A percentile compares a stretch with the other conserved stretches of the same genome.
phyloP scores from a whole-genome alignment of 2,888 invertebrate genomes.

The Ptychoptera albimana region DNA sequence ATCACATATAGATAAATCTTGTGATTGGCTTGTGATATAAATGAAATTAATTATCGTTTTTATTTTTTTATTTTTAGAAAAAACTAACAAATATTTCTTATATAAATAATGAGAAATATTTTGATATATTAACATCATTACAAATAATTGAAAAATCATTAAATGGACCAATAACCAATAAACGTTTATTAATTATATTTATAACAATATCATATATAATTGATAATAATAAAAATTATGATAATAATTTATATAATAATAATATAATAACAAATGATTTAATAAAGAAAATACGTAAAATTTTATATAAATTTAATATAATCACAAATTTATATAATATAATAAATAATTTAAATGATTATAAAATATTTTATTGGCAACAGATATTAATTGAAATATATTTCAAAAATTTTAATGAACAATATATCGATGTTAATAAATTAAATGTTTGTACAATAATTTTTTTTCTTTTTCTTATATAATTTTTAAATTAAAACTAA shows the following conservation, averaged over 20 bases:
- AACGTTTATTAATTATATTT: conserved; percentile 44
- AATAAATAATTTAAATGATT: too few relatives aligned
- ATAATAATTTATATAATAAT: too few relatives aligned
- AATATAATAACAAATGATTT: too few relatives aligned
- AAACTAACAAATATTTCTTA: conserved; percentile 37
- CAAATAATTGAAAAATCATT: conserved; percentile 54
- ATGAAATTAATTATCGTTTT: conserved; percentile 12
- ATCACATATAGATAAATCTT: too few relatives aligned
- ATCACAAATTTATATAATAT: too few relatives aligned
- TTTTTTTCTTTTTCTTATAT: too few relatives aligned
- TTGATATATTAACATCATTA: conserved; percentile 57
- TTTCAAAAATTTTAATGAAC: conserved; percentile 53
- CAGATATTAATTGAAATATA: conserved; percentile 60
- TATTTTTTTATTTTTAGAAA: conserved; percentile 27
- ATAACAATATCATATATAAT: too few relatives aligned
- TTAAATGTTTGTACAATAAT: conserved; percentile 16
- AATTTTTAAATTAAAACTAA: not conserved
- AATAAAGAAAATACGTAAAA: too few relatives aligned
- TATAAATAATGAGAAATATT: conserved; percentile 41
- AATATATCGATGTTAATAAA: conserved; percentile 40
- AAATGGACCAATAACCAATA: conserved; percentile 44
- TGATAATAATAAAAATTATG: too few relatives aligned
- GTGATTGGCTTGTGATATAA: too few relatives aligned
- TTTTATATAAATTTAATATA: too few relatives aligned
- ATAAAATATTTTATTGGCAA: conserved; percentile 51